Evolutionary conservation across 2,888 invertebrate species (phyloP), one percentile per base, ranked within the genome.

Genomic region (Syrphus vitripennis): DNA sequence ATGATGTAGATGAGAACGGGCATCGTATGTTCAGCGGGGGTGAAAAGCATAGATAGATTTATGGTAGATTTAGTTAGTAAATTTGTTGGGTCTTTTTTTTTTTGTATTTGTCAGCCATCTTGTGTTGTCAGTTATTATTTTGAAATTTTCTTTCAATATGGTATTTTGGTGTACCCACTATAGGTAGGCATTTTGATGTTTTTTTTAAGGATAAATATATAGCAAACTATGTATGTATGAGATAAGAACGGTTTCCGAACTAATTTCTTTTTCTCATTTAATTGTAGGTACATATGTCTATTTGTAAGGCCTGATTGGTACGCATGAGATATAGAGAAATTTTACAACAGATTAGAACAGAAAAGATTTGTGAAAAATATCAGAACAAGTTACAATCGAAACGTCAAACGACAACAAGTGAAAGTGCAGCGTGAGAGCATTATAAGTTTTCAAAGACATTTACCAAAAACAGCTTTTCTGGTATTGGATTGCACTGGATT

Each of bases 101-200:
- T 55, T 63, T 34, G 48, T 26, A 7, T 19, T 50, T 48, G 34
- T 21, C 40, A 31, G 40, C 31, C 48, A 50, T 65, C 21, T 59
- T 59, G 57, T 12, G 26, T 59, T 63, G 63, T 42, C 42, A 26
- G 29, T 80, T 40, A 29, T 69, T 74, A 61, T 74, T 67, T 67
- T 42, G 29, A 50, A 59, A 67, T 45, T 34, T 77, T 77, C 55
- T 78, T 78, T 77, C 50, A 12, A 26, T 50, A 40, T 59, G 67
- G 29, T 21, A 10, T 37, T 19, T 19, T n/a, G n/a, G 45, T 19
- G 19, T 45, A 45, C 19, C 19, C 16, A 42, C 19, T 45, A 4
- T 45, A 19, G n/a, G n/a, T n/a, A n/a, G n/a, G n/a, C n/a, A n/a
- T n/a, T n/a, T n/a, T n/a, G n/a, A 16, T 45, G 10, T 4, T 19